Percentiles rank a stretch among this genome's conserved stretches.
These are phyloP conservation scores for Coccyzus lansbergi DNA, from an alignment of 2,797 vertebrate species.

Conservation along the genomic window DNA sequence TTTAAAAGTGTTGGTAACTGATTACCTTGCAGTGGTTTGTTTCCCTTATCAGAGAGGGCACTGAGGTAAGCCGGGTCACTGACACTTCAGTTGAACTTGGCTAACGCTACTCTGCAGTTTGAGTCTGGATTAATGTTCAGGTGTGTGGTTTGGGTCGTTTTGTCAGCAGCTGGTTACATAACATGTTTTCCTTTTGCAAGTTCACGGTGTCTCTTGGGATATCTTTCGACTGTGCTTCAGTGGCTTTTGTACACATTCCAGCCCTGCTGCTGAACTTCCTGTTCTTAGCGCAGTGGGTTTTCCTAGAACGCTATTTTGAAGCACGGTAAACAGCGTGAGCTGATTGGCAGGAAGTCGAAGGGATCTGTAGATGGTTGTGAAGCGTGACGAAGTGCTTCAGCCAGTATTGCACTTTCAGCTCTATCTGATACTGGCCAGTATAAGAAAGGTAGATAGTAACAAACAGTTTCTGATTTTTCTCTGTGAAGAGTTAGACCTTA, in stretches of 20 bases:
- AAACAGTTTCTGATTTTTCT: background rate
- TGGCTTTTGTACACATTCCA: constrained; percentile 64
- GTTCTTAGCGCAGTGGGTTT: constrained; percentile 60
- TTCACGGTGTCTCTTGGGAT: constrained; percentile 55
- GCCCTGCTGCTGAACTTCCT: constrained; percentile 72
- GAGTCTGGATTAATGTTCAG: constrained; percentile 27
- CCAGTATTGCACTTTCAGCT: background rate
- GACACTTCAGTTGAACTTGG: background rate
- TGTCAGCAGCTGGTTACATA: background rate
- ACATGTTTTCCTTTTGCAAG: constrained; percentile 48
- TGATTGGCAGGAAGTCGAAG: constrained; percentile 34
- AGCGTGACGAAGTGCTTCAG: background rate
- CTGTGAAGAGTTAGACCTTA: background rate
- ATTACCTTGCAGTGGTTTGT: background rate
- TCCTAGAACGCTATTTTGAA: constrained; percentile 77
- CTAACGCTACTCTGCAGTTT: background rate
- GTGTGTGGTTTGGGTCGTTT: constrained; percentile 38
- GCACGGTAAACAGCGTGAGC: constrained; percentile 14
- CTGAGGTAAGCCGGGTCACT: background rate
- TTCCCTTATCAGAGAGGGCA: background rate
- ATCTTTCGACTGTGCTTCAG: background rate
- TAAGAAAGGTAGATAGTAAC: background rate
- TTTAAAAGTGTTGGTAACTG: constrained; percentile 8
- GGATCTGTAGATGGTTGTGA: background rate
- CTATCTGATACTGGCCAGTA: background rate